phyloP scores from a whole-genome alignment of 2,797 vertebrate genomes.

The Parambassis ranga region DNA sequence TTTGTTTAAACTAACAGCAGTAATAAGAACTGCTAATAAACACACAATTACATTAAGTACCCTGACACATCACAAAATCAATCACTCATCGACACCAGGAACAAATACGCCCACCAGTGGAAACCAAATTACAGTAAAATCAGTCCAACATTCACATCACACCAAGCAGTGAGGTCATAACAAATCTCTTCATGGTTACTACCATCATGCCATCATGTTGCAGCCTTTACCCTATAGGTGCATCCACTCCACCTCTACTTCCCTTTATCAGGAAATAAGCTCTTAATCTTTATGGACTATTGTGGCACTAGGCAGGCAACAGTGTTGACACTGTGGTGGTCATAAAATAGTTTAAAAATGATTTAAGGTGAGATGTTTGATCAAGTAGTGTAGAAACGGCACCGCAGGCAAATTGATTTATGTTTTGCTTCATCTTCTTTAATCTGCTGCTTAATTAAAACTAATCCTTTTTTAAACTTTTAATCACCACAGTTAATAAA shows the following conservation, averaged over 20 bases:
- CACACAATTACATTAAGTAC: background rate
- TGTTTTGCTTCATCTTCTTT: too few species aligned
- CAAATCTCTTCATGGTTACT: slow-evolving; percentile 5
- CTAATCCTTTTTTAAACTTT: too few species aligned
- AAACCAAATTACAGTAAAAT: background rate
- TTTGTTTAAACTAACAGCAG: slow-evolving; percentile 9
- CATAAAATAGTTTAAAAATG: slow-evolving; percentile 45
- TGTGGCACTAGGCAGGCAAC: slow-evolving; percentile 14
- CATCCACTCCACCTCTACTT: slow-evolving; percentile 10
- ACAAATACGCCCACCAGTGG: background rate
- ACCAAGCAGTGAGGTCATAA: background rate
- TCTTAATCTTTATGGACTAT: slow-evolving; percentile 63
- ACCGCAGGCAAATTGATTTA: background rate
- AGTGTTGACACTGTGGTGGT: background rate
- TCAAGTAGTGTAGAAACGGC: slow-evolving; percentile 10
- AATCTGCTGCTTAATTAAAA: too few species aligned
- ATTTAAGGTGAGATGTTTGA: slow-evolving; percentile 14
- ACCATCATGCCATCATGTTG: background rate
- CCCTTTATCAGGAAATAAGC: slow-evolving; percentile 30
- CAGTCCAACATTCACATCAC: background rate
- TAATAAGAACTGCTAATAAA: background rate
- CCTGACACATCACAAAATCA: too few species aligned
- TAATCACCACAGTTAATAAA: too few species aligned
- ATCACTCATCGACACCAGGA: background rate
- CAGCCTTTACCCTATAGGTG: slow-evolving; percentile 20